Conservation (phyloP, 2,888 invertebrate species). For the Ennomos quercinarius region DNA sequence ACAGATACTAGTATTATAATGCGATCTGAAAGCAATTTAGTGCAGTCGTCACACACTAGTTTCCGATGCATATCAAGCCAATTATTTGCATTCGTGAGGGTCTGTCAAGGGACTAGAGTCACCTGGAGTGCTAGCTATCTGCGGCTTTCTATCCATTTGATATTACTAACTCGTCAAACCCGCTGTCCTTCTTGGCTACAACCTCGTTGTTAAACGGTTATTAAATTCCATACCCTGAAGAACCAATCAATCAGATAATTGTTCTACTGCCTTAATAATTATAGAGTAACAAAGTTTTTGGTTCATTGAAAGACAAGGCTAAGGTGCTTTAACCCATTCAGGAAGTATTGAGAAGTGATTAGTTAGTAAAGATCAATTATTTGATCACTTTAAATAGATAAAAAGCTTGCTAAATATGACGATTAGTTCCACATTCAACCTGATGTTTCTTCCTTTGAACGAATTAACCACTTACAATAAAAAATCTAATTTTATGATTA, state of each 20-base stretch:
- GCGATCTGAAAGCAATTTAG: conserved; percentile 10
- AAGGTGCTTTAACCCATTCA: conserved; percentile 22
- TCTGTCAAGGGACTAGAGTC: conserved; percentile 50
- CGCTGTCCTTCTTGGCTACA: conserved; percentile 51
- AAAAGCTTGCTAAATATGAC: conserved; percentile 6
- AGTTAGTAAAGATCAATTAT: conserved; percentile 29
- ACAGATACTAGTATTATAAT: no score
- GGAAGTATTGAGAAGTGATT: conserved; percentile 28
- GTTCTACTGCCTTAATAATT: conserved; percentile 38
- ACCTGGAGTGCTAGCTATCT: conserved; percentile 17
- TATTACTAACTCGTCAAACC: conserved; percentile 57
- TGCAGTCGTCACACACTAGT: conserved; percentile 19
- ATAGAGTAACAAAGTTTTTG: conserved; percentile 34
- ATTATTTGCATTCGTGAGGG: conserved; percentile 54
- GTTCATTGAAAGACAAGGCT: conserved; percentile 30
- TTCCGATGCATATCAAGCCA: conserved; percentile 46
- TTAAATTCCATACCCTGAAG: conserved; percentile 47
- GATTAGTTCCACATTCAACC: conserved; percentile 7
- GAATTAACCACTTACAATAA: no score
- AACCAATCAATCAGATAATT: conserved; percentile 48
- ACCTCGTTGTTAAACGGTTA: conserved; percentile 47
- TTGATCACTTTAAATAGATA: conserved; percentile 16
- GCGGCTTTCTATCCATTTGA: conserved; percentile 47
- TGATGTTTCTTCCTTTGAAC: no score
- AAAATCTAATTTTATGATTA: no score